Evolutionary conservation across 2,797 vertebrate genomes (phyloP).

Genomic region (Chelon auratus): DNA sequence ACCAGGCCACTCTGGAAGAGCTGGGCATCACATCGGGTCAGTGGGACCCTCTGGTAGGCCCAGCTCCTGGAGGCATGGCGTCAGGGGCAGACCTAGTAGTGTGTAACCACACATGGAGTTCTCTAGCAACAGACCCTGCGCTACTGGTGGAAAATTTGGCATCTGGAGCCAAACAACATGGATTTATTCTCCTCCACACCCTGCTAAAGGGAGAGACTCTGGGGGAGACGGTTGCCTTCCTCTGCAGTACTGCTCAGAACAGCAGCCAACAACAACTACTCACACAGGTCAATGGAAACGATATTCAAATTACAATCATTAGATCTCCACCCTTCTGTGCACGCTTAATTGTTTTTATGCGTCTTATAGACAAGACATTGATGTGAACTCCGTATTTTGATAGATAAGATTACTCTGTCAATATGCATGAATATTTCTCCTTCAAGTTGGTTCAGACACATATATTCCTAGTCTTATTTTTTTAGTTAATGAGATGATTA

Average conservation of each 20-base stretch:
- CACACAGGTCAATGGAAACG: constrained; percentile 85
- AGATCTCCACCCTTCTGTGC: too few species aligned
- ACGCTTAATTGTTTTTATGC: background rate
- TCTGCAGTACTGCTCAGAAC: constrained; percentile 79
- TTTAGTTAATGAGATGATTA: background rate
- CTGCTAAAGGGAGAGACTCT: constrained; percentile 89
- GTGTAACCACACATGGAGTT: constrained; percentile 86
- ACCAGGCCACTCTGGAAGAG: constrained; percentile 81
- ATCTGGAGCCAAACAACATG: constrained; percentile 87
- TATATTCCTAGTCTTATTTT: background rate
- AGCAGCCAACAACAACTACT: constrained; percentile 81
- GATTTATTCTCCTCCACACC: constrained; percentile 92
- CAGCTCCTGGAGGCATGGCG: constrained; percentile 75
- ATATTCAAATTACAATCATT: too few species aligned
- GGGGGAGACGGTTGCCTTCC: constrained; percentile 89
- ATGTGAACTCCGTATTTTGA: too few species aligned
- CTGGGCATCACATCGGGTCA: constrained; percentile 73
- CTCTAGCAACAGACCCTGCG: constrained; percentile 58
- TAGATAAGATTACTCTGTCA: too few species aligned
- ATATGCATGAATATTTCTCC: too few species aligned
- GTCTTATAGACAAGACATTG: background rate
- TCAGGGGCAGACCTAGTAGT: constrained; percentile 86
- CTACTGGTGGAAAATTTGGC: constrained; percentile 85
- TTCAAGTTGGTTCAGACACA: background rate
- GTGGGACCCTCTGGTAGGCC: constrained; percentile 88